Percentiles rank a stretch among this genome's conserved stretches.
phyloP scores from a whole-genome alignment of 1,140 invertebrate genomes.

The Drosophila erecta region DNA sequence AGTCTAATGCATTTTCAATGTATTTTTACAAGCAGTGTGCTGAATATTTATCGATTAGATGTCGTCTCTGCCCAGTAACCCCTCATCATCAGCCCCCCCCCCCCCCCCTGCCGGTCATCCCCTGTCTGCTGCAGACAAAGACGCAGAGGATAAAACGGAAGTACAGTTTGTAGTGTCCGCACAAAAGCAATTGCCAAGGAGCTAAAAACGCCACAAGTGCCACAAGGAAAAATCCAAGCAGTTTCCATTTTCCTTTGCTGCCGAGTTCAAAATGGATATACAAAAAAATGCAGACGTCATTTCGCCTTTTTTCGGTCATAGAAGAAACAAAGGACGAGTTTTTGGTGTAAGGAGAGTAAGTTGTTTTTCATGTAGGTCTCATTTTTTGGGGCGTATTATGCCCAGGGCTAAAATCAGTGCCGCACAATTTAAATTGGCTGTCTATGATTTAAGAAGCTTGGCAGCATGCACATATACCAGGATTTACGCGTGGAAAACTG shows the following conservation, averaged over 20 bases:
- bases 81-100: not conserved
- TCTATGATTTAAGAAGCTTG: not conserved
- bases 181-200: conserved; percentile 67
- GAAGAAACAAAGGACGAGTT: conserved; percentile 19
- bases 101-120: not conserved
- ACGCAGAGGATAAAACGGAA: conserved; percentile 69
- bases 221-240: conserved; percentile 32
- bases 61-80: conserved; percentile 28
- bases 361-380: conserved; percentile 47
- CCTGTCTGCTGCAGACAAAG: conserved; percentile 53
- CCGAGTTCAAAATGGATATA: not conserved
- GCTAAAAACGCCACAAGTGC: conserved; percentile 53
- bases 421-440: conserved; percentile 4
- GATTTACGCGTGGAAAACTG: conserved; percentile 1
- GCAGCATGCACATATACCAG: not conserved
- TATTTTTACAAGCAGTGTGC: conserved; percentile 72
- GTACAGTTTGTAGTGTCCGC: conserved; percentile 76
- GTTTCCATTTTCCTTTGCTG: conserved; percentile 4
- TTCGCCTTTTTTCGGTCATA: conserved; percentile 12
- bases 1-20: conserved; percentile 81
- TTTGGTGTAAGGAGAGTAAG: conserved; percentile 33
- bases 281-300: conserved; percentile 37
- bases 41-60: conserved; percentile 78
- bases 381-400: conserved; percentile 34
- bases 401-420: not conserved